These are phyloP conservation scores for Liposcelis brunnea DNA, from an alignment of 2,888 invertebrate genomes.

Conservation along the genomic window DNA sequence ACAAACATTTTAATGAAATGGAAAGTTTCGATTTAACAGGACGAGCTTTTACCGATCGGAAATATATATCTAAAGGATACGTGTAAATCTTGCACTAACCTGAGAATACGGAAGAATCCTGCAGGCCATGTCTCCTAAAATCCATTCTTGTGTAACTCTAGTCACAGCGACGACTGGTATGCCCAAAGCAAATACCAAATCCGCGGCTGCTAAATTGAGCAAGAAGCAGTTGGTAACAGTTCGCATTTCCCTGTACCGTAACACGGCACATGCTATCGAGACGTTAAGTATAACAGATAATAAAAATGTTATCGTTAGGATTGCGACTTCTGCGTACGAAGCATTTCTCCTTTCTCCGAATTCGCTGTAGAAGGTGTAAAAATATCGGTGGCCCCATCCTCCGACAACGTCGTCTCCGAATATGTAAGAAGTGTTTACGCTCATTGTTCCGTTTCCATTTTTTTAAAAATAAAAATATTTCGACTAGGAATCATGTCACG, in stretches of 20 bases:
- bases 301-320: constrained; percentile 28
- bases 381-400: constrained; percentile 35
- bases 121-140: constrained; percentile 32
- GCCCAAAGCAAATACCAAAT: constrained; percentile 37
- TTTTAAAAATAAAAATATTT: too few species aligned
- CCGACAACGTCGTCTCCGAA: constrained; percentile 30
- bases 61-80: neutral
- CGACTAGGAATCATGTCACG: too few species aligned
- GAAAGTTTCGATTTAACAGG: too few species aligned
- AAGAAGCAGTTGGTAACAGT: constrained; percentile 39
- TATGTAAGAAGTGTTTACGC: constrained; percentile 31
- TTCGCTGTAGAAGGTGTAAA: constrained; percentile 35
- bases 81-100: constrained; percentile 25
- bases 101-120: constrained; percentile 36
- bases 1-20: too few species aligned
- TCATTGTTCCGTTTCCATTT: neutral
- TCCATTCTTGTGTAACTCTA: constrained; percentile 33
- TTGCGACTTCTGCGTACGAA: constrained; percentile 27
- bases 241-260: constrained; percentile 34
- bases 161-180: constrained; percentile 35
- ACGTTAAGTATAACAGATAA: constrained; percentile 33
- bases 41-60: too few species aligned
- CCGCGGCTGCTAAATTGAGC: constrained; percentile 43
- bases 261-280: constrained; percentile 32
- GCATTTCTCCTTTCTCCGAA: constrained; percentile 28